Evolutionary conservation across 92 coral and sea anemone species (phyloP).

Genomic region (Phenganax marumi): DNA sequence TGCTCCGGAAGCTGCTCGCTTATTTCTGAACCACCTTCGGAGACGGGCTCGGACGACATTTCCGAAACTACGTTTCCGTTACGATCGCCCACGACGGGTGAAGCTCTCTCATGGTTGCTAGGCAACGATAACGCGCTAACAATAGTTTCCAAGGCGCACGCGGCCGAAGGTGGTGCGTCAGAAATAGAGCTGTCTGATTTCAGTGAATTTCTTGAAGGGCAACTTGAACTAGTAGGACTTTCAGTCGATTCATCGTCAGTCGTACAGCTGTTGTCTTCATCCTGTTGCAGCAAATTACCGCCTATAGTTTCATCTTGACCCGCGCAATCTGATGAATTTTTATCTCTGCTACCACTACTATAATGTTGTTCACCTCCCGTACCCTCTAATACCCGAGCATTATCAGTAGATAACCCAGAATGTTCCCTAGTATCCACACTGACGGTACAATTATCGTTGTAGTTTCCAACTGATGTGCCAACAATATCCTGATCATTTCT

Average conservation of each 20-base stretch:
- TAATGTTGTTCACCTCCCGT: too few species aligned
- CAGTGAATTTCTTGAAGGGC: constrained; percentile 32
- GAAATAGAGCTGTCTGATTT: constrained; percentile 23
- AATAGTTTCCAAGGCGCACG: constrained; percentile 15
- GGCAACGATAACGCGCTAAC: constrained; percentile 20
- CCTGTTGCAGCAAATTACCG: not conserved
- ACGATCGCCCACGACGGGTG: constrained; percentile 36
- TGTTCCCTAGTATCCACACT: too few species aligned
- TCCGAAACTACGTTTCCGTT: constrained; percentile 25
- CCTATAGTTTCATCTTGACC: not conserved
- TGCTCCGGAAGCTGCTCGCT: constrained; percentile 47
- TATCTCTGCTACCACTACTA: not conserved
- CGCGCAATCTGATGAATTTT: not conserved
- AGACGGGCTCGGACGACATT: constrained; percentile 52
- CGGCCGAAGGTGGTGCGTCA: constrained; percentile 27
- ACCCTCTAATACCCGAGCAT: too few species aligned
- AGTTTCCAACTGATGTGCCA: too few species aligned
- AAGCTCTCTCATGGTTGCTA: constrained; percentile 20
- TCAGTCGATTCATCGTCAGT: constrained; percentile 2
- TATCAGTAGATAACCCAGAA: too few species aligned
- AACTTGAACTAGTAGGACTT: not conserved
- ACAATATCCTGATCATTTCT: too few species aligned
- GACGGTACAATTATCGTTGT: too few species aligned
- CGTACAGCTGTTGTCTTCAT: not conserved
- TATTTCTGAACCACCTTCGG: constrained; percentile 39